Evolutionary conservation across 2,113 vertebrate genomes (phyloP).

Genomic region (Sturnus vulgaris): DNA sequence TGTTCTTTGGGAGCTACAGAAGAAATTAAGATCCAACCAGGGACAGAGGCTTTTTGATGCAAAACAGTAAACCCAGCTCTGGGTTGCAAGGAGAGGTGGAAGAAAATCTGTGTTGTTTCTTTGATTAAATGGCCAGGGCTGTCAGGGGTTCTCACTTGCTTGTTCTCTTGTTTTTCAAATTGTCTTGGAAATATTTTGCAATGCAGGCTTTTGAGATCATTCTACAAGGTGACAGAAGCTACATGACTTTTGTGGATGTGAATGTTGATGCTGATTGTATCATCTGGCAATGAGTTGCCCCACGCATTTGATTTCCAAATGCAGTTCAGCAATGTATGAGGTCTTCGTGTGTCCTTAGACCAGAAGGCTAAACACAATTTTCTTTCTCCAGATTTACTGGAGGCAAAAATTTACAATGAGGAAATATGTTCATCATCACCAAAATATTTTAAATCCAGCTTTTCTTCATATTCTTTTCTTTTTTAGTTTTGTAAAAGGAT

Average conservation of each 20-base stretch:
- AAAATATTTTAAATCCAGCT: background rate
- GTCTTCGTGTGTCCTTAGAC: background rate
- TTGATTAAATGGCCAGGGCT: background rate
- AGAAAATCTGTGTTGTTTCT: background rate
- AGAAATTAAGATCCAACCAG: background rate
- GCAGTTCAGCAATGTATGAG: background rate
- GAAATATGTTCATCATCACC: background rate
- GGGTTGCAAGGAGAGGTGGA: background rate
- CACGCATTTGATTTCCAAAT: background rate
- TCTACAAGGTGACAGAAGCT: background rate
- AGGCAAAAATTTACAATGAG: background rate
- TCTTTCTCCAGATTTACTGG: background rate
- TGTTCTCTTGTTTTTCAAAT: background rate
- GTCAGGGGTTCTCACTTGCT: background rate
- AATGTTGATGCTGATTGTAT: background rate
- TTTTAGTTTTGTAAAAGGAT: background rate
- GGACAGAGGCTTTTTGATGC: background rate
- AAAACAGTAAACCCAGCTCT: background rate
- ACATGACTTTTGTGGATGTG: background rate
- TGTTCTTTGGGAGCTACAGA: background rate
- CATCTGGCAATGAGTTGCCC: background rate
- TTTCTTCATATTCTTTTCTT: background rate
- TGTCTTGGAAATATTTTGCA: background rate
- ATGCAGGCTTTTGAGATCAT: background rate
- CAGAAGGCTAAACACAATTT: background rate